Evolutionary conservation across 2,797 vertebrate genomes (phyloP).

Genomic region (Hydrocynus forskahlii): DNA sequence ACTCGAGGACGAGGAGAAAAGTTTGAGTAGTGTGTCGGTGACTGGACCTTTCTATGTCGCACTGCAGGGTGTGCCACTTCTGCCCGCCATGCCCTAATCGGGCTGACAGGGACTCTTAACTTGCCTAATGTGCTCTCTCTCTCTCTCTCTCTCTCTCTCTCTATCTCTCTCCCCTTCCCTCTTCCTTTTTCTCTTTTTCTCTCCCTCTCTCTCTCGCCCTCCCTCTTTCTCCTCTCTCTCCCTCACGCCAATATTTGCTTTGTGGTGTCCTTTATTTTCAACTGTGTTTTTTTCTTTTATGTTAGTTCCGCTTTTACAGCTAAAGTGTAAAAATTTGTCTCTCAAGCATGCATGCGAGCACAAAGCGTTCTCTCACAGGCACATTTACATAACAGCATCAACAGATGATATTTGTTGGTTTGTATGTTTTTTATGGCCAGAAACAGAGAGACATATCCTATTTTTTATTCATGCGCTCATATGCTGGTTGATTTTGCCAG

Average conservation of each 20-base stretch:
- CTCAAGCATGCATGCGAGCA: neutral
- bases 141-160: neutral
- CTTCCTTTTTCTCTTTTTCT: neutral
- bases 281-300: neutral
- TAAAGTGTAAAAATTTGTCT: conserved; percentile 3
- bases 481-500: conserved; percentile 12
- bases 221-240: neutral
- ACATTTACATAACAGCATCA: conserved; percentile 33
- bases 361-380: conserved; percentile 1
- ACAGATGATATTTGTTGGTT: conserved; percentile 9
- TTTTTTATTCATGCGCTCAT: conserved; percentile 15
- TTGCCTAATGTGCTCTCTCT: neutral
- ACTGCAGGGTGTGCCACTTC: conserved; percentile 24
- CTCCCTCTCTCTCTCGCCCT: neutral
- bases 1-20: neutral
- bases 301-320: neutral
- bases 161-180: neutral
- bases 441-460: neutral
- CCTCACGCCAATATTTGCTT: neutral
- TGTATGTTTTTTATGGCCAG: neutral
- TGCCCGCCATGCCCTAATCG: conserved; percentile 28
- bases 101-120: conserved; percentile 32
- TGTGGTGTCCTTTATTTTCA: neutral
- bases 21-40: conserved; percentile 17
- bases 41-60: conserved; percentile 28